Evolutionary conservation across 1,140 invertebrate genomes (phyloP).

Genomic region (Daktulosphaira vitifoliae): DNA sequence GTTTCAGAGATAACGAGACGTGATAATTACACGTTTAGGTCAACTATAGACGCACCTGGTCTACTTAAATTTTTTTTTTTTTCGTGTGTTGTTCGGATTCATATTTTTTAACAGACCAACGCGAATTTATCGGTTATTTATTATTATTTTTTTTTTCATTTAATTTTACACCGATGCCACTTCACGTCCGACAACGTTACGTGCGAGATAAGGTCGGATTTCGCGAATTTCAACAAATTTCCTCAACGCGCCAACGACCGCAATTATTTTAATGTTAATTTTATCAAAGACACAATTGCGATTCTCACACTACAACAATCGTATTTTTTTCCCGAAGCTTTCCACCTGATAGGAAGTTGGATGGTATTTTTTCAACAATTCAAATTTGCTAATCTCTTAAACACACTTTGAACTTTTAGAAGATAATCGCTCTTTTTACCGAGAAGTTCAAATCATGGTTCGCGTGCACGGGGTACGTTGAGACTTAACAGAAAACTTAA

Average conservation of each 20-base stretch:
- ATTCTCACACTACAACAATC: neutral
- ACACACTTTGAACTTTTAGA: too few species aligned
- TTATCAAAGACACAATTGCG: neutral
- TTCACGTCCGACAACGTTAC: neutral
- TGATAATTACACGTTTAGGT: constrained; percentile 28
- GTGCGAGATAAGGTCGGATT: constrained; percentile 21
- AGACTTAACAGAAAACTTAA: neutral
- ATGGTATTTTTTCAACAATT: too few species aligned
- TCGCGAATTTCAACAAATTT: constrained; percentile 19
- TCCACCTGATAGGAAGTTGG: too few species aligned
- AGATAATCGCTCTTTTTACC: too few species aligned
- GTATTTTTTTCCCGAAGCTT: too few species aligned
- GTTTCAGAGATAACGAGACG: constrained; percentile 27
- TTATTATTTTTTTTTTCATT: too few species aligned
- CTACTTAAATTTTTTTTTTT: constrained; percentile 3
- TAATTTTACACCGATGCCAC: constrained; percentile 17
- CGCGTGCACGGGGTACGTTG: too few species aligned
- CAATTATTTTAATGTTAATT: neutral
- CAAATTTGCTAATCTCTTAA: too few species aligned
- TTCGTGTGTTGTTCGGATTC: too few species aligned
- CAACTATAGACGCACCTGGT: too few species aligned
- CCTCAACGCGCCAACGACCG: neutral
- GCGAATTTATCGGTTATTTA: constrained; percentile 17
- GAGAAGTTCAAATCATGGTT: too few species aligned
- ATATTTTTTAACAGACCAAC: constrained; percentile 19